Conservation (phyloP, 1,140 invertebrate species). For the Tetragonula clypearis region DNA sequence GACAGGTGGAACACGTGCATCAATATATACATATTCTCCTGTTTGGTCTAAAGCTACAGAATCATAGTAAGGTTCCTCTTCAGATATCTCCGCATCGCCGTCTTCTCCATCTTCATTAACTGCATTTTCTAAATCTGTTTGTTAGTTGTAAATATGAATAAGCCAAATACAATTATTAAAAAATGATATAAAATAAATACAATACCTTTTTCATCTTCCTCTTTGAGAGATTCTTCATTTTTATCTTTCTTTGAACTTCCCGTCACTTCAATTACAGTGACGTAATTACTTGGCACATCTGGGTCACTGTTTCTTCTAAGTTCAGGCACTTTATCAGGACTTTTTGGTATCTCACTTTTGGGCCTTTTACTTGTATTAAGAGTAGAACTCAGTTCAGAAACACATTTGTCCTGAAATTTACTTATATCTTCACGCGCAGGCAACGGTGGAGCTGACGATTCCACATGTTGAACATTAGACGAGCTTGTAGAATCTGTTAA, state of each 20-base stretch:
- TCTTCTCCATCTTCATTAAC: conserved; percentile 77
- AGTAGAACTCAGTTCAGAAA: conserved; percentile 79
- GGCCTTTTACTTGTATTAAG: conserved; percentile 76
- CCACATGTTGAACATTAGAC: conserved; percentile 55
- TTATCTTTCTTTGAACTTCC: conserved; percentile 80
- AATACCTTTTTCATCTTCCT: conserved; percentile 78
- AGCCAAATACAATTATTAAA: conserved; percentile 5
- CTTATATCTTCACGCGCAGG: conserved; percentile 77
- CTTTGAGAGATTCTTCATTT: conserved; percentile 74
- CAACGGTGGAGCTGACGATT: conserved; percentile 63
- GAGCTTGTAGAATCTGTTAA: conserved; percentile 55
- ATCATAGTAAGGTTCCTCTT: conserved; percentile 91
- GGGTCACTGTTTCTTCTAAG: conserved; percentile 79
- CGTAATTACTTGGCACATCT: conserved; percentile 88
- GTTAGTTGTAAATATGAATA: conserved; percentile 9
- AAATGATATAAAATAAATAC: background rate
- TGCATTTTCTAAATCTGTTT: conserved; percentile 75
- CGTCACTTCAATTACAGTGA: conserved; percentile 94
- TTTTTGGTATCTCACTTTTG: conserved; percentile 79
- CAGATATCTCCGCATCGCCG: conserved; percentile 82
- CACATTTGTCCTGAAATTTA: conserved; percentile 79
- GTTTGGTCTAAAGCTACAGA: conserved; percentile 90
- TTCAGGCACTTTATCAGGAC: conserved; percentile 78
- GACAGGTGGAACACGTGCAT: conserved; percentile 83
- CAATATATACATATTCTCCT: conserved; percentile 90